Evolutionary conservation across 1,140 invertebrate species (phyloP), one percentile per base, ranked within the genome.

Genomic region (Leptopilina clavipes): DNA sequence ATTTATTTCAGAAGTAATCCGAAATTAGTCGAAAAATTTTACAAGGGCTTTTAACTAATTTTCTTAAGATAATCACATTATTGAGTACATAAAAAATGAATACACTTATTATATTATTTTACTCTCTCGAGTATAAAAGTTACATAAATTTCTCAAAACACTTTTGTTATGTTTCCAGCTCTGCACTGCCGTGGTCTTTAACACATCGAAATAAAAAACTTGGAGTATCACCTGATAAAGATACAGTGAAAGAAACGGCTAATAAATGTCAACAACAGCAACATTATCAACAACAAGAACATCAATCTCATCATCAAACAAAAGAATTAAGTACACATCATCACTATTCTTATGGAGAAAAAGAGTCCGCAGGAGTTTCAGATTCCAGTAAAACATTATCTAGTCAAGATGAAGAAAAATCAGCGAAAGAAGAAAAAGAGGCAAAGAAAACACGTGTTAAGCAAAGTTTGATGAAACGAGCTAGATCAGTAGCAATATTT

Each of bases 401-500:
- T 3, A 92, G 91, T 76, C 92, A 92, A 73, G 92, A 92, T 59
- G 90, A 90, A 9, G 91, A 92, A 1, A 90, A 90, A 40, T 70
- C 83, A 10, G 71, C 82, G n/a, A 90, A 89, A 18, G 93, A 94
- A 79, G 92, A 92, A 43, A 86, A 92, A 17, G 93, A 93, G 70
- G 93, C 93, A 18, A 94, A 94, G 82, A 94, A 94, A 73, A 93
- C 93, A 1, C 90, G 94, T 45, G 94, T 94, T 0, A 94, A 94
- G 77, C 94, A 94, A 70, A 93, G 92, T 78, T 86, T 96, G 59
- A 95, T 96, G 89, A 96, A 96, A 86, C 92, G 95, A 65, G 95
- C 95, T 5, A 91, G 95, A 10, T 95, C 94, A 1, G 95, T 96
- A 31, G 95, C 95, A 9, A 95, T 96, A 79, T 96, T 96, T 87